Evolutionary conservation across 2,888 invertebrate genomes (phyloP).

Genomic region (Schizotus pectinicornis): DNA sequence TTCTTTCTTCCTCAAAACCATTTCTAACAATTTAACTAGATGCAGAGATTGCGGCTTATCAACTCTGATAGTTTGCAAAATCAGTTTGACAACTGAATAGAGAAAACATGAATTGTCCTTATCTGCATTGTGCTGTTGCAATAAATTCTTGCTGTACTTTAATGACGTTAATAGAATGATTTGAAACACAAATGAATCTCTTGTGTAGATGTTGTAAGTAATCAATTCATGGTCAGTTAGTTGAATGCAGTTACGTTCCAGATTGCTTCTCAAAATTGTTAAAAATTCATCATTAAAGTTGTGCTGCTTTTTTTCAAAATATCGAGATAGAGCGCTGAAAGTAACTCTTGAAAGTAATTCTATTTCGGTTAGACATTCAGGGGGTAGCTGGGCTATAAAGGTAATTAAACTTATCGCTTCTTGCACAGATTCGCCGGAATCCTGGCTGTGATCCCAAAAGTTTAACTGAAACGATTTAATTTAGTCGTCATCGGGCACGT

Average conservation of each 20-base stretch:
- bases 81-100: conserved; percentile 10
- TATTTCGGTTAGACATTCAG: conserved; percentile 23
- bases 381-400: conserved; percentile 20
- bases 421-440: not conserved
- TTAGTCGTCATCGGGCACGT: no score
- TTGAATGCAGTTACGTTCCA: not conserved
- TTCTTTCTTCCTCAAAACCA: conserved; percentile 32
- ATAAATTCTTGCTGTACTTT: conserved; percentile 5
- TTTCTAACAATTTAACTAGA: conserved; percentile 34
- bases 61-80: conserved; percentile 21
- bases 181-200: conserved; percentile 29
- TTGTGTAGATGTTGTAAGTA: conserved; percentile 9
- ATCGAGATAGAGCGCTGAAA: conserved; percentile 7
- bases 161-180: conserved; percentile 30
- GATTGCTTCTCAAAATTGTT: not conserved
- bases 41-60: conserved; percentile 32
- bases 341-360: conserved; percentile 29
- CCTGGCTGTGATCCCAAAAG: not conserved
- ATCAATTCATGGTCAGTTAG: conserved; percentile 2
- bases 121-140: conserved; percentile 14
- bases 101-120: conserved; percentile 3
- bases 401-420: conserved; percentile 28
- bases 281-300: not conserved
- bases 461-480: not conserved
- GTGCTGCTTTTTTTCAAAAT: conserved; percentile 11